Evolutionary conservation across 2,113 vertebrate genomes (phyloP).

Genomic region (Elgaria multicarinata): DNA sequence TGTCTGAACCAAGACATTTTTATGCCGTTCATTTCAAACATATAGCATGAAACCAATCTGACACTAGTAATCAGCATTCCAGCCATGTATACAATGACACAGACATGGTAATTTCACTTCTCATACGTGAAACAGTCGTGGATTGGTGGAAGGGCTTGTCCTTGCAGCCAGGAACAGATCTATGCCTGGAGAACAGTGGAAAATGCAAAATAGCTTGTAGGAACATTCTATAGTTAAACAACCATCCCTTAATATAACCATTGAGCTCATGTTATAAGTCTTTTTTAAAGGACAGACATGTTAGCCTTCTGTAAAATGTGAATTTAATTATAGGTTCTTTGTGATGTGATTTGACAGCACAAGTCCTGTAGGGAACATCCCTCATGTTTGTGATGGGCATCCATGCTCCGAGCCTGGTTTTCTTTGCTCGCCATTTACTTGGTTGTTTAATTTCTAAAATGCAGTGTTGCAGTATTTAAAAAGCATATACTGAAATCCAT

Average conservation of each 20-base stretch:
- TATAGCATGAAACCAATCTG: not conserved
- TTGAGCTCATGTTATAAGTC: not conserved
- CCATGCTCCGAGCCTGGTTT: conserved; percentile 11
- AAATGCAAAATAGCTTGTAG: not conserved
- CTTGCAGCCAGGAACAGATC: not conserved
- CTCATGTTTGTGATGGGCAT: conserved; percentile 31
- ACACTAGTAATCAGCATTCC: not conserved
- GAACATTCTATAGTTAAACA: conserved; percentile 10
- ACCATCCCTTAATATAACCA: not conserved
- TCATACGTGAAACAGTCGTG: accelerated
- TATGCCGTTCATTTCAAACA: not conserved
- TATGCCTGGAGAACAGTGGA: not conserved
- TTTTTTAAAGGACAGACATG: conserved; percentile 8
- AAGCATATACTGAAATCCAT: too few species aligned
- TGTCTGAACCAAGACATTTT: not conserved
- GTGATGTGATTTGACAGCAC: not conserved
- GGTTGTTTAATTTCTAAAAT: too few species aligned
- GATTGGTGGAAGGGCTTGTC: not conserved
- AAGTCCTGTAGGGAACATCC: conserved; percentile 5
- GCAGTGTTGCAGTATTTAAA: too few species aligned
- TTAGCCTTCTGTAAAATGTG: conserved; percentile 7
- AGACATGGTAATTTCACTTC: too few species aligned
- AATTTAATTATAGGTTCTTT: conserved; percentile 37
- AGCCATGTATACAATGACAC: not conserved
- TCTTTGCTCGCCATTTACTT: too few species aligned